Base-by-base conservation (phyloP, 2,888 invertebrate species). In the Gymnocheta viridis region DNA sequence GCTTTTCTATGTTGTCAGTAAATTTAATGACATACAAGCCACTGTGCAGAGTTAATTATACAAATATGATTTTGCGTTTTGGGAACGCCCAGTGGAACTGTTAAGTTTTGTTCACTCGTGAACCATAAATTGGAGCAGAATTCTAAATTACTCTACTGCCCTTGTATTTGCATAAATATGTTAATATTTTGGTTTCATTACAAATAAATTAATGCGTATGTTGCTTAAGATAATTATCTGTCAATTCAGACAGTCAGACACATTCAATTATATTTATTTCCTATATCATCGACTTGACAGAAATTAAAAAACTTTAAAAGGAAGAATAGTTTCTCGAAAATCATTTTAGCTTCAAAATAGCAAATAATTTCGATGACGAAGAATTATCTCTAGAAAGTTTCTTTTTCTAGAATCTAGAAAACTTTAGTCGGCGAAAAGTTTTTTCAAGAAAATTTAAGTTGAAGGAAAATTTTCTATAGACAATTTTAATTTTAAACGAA, bases 11-110 rank as follows among this genome's bases (percentile, higher is more conserved):
- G 4, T n/a, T 10, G 2, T 29, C 1, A 14, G 17, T 22, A 22
- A 4, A 4, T 64, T 7, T 10, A 0, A 22, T 12, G 14, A 2
- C 19, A 7, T 6, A 10, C 24, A 38, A 22, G n/a, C 35, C 51
- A 69, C 54, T 69, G 41, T 54, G 17, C n/a, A 22, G 49, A 24
- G 35, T 51, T 73, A 73, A 62, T 62, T 49, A 49, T 38, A 73
- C 22, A 73, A 62, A 49, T 32, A 73, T 62, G 62, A 62, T 49
- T 38, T 60, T 62, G 60, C 73, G 62, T 17, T 35, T 73, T 60
- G 49, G 17, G 17, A 60, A 49, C 35, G 47, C 24, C 7, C 32
- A 58, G 2, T 29, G 47, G 0, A 4, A 27, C 14, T 56, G 10
- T 7, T 51, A 12, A 27, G 14, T 14, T n/a, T 19, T 47, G 4